Conservation (phyloP, 2,113 vertebrate genomes). For the Pluvialis apricaria region DNA sequence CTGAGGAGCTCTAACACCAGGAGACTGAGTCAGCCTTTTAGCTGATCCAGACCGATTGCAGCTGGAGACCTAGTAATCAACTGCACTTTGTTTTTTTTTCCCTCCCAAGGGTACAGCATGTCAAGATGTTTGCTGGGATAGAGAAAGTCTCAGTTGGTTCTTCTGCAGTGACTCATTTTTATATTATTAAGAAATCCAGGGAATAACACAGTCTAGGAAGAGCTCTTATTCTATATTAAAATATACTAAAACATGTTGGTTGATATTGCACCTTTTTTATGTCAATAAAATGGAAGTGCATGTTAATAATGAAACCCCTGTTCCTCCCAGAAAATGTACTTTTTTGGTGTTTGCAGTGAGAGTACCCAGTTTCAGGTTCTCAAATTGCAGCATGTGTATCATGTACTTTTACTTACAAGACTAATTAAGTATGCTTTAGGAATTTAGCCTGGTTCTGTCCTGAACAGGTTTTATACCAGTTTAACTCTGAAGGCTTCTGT, state of each 20-base stretch:
- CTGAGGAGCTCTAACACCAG: neutral
- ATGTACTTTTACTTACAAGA: neutral
- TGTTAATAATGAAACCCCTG: neutral
- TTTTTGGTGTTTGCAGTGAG: neutral
- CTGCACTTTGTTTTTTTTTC: neutral
- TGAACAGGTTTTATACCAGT: neutral
- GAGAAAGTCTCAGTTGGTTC: neutral
- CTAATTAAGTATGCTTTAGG: neutral
- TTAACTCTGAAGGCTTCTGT: neutral
- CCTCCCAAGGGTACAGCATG: neutral
- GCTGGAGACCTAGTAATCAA: slow-evolving; percentile 40
- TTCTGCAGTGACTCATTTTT: neutral
- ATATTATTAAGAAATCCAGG: neutral
- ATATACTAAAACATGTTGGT: neutral
- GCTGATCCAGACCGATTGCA: slow-evolving; percentile 39
- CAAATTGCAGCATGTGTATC: neutral
- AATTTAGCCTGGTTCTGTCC: neutral
- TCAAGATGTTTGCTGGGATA: slow-evolving; percentile 14
- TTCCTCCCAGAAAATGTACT: neutral
- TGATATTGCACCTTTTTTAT: neutral
- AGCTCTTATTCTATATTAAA: neutral
- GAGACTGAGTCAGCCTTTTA: slow-evolving; percentile 35
- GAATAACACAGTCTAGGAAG: neutral
- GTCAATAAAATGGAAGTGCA: neutral
- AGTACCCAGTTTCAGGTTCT: neutral